Evolutionary conservation across 2,888 invertebrate species (phyloP), one percentile per base, ranked within the genome.

Genomic region (Adelognathus sp.): DNA sequence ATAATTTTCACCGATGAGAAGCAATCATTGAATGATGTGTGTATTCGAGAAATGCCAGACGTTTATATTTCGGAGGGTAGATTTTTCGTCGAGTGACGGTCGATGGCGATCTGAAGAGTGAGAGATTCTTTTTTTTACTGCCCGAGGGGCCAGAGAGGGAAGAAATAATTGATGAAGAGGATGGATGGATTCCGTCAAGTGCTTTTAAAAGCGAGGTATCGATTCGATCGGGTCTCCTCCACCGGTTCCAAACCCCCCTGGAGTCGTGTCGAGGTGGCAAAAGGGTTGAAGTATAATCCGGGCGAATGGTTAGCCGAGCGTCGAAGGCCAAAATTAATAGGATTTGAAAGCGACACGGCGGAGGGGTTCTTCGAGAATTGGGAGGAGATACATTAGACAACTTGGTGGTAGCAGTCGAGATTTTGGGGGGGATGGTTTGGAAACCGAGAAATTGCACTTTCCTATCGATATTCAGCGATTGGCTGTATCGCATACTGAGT

Each of bases 251-350:
- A n/a, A n/a, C n/a, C n/a, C 77, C 76, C 67, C 72, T 70, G 27
- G 52, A 46, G 58, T 24, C 24, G 39, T 44, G 60, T 54, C 24
- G 52, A 71, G 71, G 69, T 66, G 77, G 71, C 61, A 56, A 78
- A 85, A 84, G 85, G 85, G 84, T 84, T 84, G 82, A 82, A 81
- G 78, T 77, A 73, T 84, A 84, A 84, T 85, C 84, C 83, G 52
- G 56, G 70, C 72, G 80, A 81, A 82, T 81, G 79, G 82, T 76
- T 78, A 84, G 79, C 79, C 77, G 76, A 81, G 82, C 84, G 82
- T 84, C 73, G 75, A 80, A 84, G 81, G 81, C 81, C 79, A 80
- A 83, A 84, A 84, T 85, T 84, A 84, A 85, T 85, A 84, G 84
- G 83, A 83, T 84, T 84, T 78, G 60, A 67, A 81, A 77, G 76